A percentile compares a stretch with the other conserved stretches of the same genome.
Evolutionary conservation across 2,888 invertebrate genomes (phyloP).

Genomic region (Perizoma flavofasciatum): DNA sequence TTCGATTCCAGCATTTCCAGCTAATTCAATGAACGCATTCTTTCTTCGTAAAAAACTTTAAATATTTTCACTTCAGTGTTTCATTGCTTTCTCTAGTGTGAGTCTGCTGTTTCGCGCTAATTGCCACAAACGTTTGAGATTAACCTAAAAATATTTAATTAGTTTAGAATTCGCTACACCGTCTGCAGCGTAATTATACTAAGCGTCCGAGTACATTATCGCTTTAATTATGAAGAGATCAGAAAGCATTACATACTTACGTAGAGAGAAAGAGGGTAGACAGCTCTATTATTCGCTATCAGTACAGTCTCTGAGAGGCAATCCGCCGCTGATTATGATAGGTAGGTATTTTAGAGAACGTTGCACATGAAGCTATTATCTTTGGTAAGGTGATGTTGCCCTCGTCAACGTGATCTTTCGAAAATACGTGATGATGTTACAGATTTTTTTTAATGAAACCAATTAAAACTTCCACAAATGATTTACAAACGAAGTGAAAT

Average conservation of each 20-base stretch:
- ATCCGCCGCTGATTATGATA: constrained; percentile 1
- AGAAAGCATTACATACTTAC: constrained; percentile 55
- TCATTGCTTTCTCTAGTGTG: constrained; percentile 64
- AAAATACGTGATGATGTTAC: constrained; percentile 5
- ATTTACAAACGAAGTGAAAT: not conserved
- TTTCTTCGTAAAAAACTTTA: constrained; percentile 39
- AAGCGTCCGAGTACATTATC: constrained; percentile 49
- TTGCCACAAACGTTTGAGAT: constrained; percentile 58
- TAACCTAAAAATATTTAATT: constrained; percentile 66
- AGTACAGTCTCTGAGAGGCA: constrained; percentile 13
- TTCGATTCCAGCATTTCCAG: constrained; percentile 26
- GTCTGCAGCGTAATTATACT: constrained; percentile 45
- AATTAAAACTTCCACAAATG: not conserved
- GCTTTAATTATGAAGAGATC: constrained; percentile 54
- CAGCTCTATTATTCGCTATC: constrained; percentile 40
- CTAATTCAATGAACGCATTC: constrained; percentile 37
- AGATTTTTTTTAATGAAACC: not conserved
- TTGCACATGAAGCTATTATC: constrained; percentile 2
- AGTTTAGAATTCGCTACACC: constrained; percentile 49
- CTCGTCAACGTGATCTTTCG: constrained; percentile 7
- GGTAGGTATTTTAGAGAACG: constrained; percentile 1
- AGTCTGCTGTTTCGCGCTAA: constrained; percentile 63
- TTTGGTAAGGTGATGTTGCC: constrained; percentile 1
- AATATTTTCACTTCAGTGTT: constrained; percentile 52
- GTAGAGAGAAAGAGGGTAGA: constrained; percentile 39